Evolutionary conservation across 2,113 vertebrate genomes (phyloP).

Genomic region (Ameiurus melas): DNA sequence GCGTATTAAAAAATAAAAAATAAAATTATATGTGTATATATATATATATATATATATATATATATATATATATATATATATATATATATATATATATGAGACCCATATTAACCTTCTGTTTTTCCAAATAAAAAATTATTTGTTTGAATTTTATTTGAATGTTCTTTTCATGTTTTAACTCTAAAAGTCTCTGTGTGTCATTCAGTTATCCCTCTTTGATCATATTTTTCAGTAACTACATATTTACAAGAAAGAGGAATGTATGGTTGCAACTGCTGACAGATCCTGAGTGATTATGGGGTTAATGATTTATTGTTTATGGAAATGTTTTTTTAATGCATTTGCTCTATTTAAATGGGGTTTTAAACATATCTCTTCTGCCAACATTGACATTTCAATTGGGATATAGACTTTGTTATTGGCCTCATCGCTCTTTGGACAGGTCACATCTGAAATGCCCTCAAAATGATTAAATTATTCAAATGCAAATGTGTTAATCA

Average conservation of each 20-base stretch:
- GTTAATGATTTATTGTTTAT: not conserved
- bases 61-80: too few relatives aligned
- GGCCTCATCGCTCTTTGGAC: slow-evolving; percentile 61
- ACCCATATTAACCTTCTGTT: not conserved
- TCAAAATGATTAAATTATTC: slow-evolving; percentile 66
- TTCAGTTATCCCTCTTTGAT: not conserved
- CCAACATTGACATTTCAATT: not conserved
- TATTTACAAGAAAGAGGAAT: not conserved
- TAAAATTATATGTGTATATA: too few relatives aligned
- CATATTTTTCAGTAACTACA: not conserved
- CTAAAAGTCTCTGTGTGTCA: not conserved
- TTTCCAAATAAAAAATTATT: not conserved
- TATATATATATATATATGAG: too few relatives aligned
- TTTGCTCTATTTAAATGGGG: not conserved
- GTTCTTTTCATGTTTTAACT: not conserved
- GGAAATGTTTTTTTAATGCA: not conserved
- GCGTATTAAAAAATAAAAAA: too few relatives aligned
- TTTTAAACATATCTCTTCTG: not conserved
- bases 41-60: too few relatives aligned
- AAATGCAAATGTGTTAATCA: slow-evolving; percentile 71
- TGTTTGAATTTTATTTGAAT: not conserved
- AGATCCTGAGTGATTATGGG: not conserved
- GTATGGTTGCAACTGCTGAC: not conserved
- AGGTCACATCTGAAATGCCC: slow-evolving; percentile 64
- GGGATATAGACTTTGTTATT: not conserved